A percentile compares a stretch with the other conserved stretches of the same genome.
Evolutionary conservation across 2,888 invertebrate genomes (phyloP).

Genomic region (Sphecodes monilicornis): DNA sequence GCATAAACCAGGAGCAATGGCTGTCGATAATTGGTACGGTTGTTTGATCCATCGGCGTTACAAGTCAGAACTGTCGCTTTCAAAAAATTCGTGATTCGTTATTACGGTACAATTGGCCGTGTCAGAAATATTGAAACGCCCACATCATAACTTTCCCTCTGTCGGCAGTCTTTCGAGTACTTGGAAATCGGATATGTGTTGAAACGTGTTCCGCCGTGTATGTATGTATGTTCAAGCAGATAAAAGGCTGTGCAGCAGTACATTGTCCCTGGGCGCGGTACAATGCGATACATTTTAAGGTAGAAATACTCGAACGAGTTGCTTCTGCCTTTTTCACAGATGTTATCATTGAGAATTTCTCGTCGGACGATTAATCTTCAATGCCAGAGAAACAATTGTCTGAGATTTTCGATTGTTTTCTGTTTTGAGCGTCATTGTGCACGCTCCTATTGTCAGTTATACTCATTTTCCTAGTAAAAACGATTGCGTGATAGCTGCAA

Average conservation of each 20-base stretch:
- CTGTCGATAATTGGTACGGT: neutral
- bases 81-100: neutral
- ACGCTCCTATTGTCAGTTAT: neutral
- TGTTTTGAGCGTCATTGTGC: neutral
- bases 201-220: neutral
- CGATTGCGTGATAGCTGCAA: neutral
- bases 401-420: conserved; percentile 7
- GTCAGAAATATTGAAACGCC: conserved; percentile 12
- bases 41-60: neutral
- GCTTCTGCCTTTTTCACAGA: conserved; percentile 9
- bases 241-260: neutral
- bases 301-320: conserved; percentile 11
- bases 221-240: neutral
- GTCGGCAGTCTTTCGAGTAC: neutral
- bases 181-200: neutral
- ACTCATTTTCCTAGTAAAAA: neutral
- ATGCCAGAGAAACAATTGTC: neutral
- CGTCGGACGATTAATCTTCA: neutral
- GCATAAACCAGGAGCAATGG: neutral
- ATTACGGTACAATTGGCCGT: neutral
- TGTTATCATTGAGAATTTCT: conserved; percentile 15
- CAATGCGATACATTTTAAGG: conserved; percentile 14
- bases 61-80: neutral
- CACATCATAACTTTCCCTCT: neutral
- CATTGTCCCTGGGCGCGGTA: conserved; percentile 4